Base-by-base conservation (phyloP, 2,797 vertebrate genomes). In the Fundulus diaphanus region DNA sequence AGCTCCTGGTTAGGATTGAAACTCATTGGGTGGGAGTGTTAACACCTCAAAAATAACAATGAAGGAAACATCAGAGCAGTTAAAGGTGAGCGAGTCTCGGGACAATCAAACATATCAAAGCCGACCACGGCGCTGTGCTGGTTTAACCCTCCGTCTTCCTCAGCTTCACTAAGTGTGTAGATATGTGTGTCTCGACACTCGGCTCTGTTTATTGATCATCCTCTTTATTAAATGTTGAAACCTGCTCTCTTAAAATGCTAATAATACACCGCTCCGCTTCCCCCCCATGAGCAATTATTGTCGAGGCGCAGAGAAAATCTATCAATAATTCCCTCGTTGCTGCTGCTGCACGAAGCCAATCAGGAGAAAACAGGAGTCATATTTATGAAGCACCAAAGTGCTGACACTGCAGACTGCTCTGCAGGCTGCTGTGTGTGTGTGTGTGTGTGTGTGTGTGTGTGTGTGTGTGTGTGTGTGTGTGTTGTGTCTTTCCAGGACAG, bases 371-470 rank as follows among this genome's bases (percentile, higher is more conserved):
- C 87, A 89, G 72, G 74, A 85, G 84, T 85, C 73, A 82, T 88
- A 90, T 87, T 90, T 88, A 89, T 85, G 78, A 88, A 85, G 80
- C 70, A 61, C 75, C 76, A 78, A 81, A 87, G 27, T 87, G 89
- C 89, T 76, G 67, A 87, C 77, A 56, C 80, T 85, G 86, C 85
- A 89, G 78, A 87, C 82, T 72, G 16, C 22, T 1, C 29, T 12
- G 35, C 20, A 8, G 31, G 51, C 57, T 70, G 70, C 65, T 70
- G 46, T 57, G 37, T 66, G 63, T 63, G 42, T 61, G 48, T 70
- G 63, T 68, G 40, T 57, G 52, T 29, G 67, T 65, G 68, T 54
- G 67, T 44, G 73, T 7, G 44, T 48, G 79, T 29, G n/a, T 15
- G 67, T 49, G 22, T 68, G 16, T 29, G 13, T 46, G 33, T 1